Evolutionary conservation across 2,797 vertebrate species (phyloP).

Genomic region (Coreius guichenoti): DNA sequence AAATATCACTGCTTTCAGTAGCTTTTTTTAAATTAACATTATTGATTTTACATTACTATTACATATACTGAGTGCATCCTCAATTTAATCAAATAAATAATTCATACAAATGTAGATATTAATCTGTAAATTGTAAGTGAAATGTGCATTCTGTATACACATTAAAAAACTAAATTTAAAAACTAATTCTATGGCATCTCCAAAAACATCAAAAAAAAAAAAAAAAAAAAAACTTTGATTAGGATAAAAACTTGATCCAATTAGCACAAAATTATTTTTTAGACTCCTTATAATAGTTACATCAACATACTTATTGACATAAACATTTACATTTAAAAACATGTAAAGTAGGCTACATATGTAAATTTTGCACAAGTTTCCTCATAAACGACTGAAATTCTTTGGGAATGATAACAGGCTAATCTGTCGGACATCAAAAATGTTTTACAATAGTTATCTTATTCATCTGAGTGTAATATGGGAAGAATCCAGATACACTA

Average conservation of each 20-base stretch:
- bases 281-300: not conserved
- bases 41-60: not conserved
- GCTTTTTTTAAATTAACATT: not conserved
- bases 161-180: not conserved
- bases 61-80: not conserved
- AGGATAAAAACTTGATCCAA: not conserved
- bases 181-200: not conserved
- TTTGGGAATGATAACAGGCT: not conserved
- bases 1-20: not conserved
- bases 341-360: not conserved
- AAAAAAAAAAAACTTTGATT: not conserved
- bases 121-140: not conserved
- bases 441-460: conserved; percentile 26
- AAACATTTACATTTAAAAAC: not conserved
- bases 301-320: not conserved
- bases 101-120: not conserved
- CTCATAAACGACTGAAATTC: not conserved
- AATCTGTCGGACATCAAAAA: conserved; percentile 57
- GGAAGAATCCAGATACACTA: conserved; percentile 63
- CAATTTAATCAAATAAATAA: not conserved
- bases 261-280: not conserved
- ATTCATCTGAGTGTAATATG: conserved; percentile 13
- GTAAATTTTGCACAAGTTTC: not conserved
- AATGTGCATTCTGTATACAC: not conserved
- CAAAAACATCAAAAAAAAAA: not conserved